Evolutionary conservation across 2,113 vertebrate genomes (phyloP).

Genomic region (Pseudonaja textilis): DNA sequence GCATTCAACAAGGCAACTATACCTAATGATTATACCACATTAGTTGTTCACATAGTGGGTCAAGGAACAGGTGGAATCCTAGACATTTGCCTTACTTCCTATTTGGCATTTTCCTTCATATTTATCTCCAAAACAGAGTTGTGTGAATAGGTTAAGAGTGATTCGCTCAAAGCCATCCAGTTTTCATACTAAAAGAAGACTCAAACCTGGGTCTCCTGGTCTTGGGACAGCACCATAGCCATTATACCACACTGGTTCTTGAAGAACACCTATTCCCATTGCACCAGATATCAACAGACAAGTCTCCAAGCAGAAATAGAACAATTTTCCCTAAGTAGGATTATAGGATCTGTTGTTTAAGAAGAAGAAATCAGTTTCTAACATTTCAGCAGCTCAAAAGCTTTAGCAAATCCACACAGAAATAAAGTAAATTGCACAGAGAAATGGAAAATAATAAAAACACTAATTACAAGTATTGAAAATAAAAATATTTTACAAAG

Average conservation of each 20-base stretch:
- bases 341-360: neutral
- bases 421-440: neutral
- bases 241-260: neutral
- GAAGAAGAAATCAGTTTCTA: neutral
- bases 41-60: neutral
- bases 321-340: neutral
- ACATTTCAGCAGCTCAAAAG: neutral
- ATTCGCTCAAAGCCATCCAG: neutral
- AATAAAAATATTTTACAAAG: neutral
- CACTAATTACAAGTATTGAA: neutral
- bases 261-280: neutral
- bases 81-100: neutral
- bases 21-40: neutral
- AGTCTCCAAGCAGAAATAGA: neutral
- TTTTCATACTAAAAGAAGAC: neutral
- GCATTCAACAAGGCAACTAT: neutral
- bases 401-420: neutral
- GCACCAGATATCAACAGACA: neutral
- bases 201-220: neutral
- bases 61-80: neutral
- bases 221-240: neutral
- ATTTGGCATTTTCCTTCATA: neutral
- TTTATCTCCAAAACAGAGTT: neutral
- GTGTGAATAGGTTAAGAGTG: neutral
- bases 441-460: neutral